Conservation (phyloP, 1,140 invertebrate species). For the Diplogasteroides magnus region DNA sequence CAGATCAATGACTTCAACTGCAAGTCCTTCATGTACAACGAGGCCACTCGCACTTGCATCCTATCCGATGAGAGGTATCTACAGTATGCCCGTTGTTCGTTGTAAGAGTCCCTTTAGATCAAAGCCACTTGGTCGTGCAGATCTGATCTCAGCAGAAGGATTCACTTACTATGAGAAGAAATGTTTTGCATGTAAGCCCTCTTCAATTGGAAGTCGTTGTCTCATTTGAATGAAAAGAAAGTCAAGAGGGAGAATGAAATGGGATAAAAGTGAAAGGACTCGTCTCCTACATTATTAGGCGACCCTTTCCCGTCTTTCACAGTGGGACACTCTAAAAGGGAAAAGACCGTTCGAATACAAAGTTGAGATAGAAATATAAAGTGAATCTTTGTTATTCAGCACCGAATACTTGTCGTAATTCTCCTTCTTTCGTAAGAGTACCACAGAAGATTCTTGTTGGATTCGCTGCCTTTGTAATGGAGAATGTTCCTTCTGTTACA, state of each 20-base stretch:
- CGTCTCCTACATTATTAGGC: too few relatives aligned
- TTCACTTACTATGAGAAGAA: conserved; percentile 55
- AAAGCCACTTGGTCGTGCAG: conserved; percentile 47
- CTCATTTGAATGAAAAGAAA: too few relatives aligned
- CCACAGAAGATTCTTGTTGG: conserved; percentile 55
- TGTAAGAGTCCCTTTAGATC: conserved; percentile 32
- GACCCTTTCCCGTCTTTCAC: too few relatives aligned
- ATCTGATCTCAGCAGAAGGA: conserved; percentile 45
- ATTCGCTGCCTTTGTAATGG: conserved; percentile 55
- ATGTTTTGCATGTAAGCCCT: conserved; percentile 50
- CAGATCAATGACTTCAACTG: conserved; percentile 55
- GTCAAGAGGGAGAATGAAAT: not conserved
- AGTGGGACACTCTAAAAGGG: too few relatives aligned
- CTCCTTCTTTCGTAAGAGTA: conserved; percentile 51
- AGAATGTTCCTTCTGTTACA: conserved; percentile 54
- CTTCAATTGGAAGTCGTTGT: not conserved
- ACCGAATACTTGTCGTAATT: conserved; percentile 52
- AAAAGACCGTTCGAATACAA: not conserved
- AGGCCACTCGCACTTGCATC: conserved; percentile 43
- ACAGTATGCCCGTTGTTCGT: too few relatives aligned
- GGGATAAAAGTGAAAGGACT: not conserved
- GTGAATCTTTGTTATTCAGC: conserved; percentile 30
- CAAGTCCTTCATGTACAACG: conserved; percentile 56
- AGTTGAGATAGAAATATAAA: not conserved
- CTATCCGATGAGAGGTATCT: conserved; percentile 44